Evolutionary conservation across 1,140 invertebrate genomes (phyloP), one percentile per base, ranked within the genome.

Genomic region (Lordiphosa clarofinis): DNA sequence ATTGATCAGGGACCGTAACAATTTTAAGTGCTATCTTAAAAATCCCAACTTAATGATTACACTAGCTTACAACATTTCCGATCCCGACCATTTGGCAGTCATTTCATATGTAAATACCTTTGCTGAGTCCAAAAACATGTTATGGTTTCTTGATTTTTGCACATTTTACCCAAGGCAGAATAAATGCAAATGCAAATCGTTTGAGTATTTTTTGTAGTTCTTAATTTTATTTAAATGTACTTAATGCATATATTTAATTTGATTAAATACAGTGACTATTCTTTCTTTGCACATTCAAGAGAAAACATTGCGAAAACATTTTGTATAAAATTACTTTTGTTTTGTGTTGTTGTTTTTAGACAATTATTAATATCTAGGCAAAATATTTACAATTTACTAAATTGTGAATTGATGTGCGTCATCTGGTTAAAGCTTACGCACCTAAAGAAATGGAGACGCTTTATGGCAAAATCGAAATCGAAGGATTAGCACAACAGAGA

Each of bases 181-280:
- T 4, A 4, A 21, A 4, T 4, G 4, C n/a, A 28, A 21, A 24
- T 11, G 19, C n/a, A 48, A n/a, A 19, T n/a, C 11, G 19, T 3
- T 37, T 37, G 19, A 11, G 11, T 52, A 43, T 43, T 56, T 54
- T 47, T 35, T 60, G 43, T 66, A 19, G 43, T 66, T 24, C 62
- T 59, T 68, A 75, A 55, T 36, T 67, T 79, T 79, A 74, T 39
- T 71, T 68, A 69, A 61, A 49, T 73, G 49, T 56, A 75, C 61
- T 59, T 70, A 71, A 70, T 55, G 55, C 55, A 54, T 66, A 78
- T 81, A 75, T 84, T 82, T 73, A 81, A 82, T 82, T 82, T 82
- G 67, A 78, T 84, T 82, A 78, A 82, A 82, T 82, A 82, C 73
- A 82, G 78, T 82, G 78, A 82, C 78, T 82, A 82, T 84, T 63